Evolutionary conservation across 2,888 invertebrate genomes (phyloP).

Genomic region (Eupeodes latifasciatus): DNA sequence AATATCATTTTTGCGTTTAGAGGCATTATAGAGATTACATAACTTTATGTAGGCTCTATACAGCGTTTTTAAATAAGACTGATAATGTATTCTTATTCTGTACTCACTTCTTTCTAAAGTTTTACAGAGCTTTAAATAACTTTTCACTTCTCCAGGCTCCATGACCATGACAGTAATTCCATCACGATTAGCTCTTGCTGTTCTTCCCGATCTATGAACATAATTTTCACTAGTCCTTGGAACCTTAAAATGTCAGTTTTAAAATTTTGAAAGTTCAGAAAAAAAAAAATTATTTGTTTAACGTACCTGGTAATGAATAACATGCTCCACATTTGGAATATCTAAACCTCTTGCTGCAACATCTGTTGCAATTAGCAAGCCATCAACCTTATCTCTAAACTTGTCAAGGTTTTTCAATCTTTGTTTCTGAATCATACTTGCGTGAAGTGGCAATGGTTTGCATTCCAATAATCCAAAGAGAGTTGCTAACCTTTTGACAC

Average conservation of each 20-base stretch:
- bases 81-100: too few relatives aligned
- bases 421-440: conserved; percentile 97
- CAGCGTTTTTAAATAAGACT: too few relatives aligned
- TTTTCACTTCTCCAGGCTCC: conserved; percentile 93
- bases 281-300: neutral
- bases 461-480: conserved; percentile 89
- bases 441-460: conserved; percentile 91
- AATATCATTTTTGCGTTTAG: too few relatives aligned
- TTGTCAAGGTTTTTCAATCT: conserved; percentile 96
- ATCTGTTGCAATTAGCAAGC: conserved; percentile 96
- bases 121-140: conserved; percentile 91
- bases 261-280: neutral
- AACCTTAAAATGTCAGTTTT: conserved; percentile 84
- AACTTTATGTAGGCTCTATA: too few relatives aligned
- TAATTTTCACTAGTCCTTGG: conserved; percentile 98
- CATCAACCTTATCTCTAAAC: conserved; percentile 89
- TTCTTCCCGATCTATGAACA: conserved; percentile 98
- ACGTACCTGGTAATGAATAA: conserved; percentile 94
- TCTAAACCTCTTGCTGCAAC: conserved; percentile 99
- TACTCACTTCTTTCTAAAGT: conserved; percentile 93
- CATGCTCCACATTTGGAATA: conserved; percentile 96
- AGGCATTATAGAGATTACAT: too few relatives aligned
- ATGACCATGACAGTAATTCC: conserved; percentile 96
- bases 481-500: conserved; percentile 91
- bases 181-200: conserved; percentile 94